Percentiles rank a stretch among this genome's conserved stretches.
Conservation (phyloP, 1,140 invertebrate genomes). For the Zaprionus lachaisei region DNA sequence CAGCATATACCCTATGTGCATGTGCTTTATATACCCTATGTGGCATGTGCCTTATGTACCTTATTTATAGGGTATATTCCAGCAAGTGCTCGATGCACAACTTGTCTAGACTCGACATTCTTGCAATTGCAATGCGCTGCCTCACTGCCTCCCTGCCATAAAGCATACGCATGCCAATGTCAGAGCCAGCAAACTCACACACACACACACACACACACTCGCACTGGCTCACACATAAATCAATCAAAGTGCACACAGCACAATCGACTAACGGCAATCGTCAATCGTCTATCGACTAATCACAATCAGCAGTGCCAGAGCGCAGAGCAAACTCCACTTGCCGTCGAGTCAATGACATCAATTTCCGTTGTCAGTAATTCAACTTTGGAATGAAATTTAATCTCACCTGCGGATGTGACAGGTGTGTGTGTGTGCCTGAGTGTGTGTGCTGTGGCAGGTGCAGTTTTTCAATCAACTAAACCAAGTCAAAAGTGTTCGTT, state of each 20-base stretch:
- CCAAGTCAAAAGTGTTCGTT: conserved; percentile 38
- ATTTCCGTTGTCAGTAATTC: conserved; percentile 80
- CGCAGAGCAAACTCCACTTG: not conserved
- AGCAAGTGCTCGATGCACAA: not conserved
- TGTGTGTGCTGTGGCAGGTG: conserved; percentile 16
- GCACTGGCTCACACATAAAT: conserved; percentile 36
- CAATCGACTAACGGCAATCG: conserved; percentile 44
- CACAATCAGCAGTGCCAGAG: conserved; percentile 42
- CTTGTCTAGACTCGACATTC: not conserved
- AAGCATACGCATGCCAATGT: conserved; percentile 10
- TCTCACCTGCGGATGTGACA: conserved; percentile 42
- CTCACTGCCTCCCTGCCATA: conserved; percentile 18
- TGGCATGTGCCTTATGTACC: no score
- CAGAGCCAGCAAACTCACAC: not conserved
- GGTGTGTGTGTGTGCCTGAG: not conserved
- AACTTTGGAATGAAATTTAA: conserved; percentile 70
- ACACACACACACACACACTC: not conserved
- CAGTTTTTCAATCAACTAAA: conserved; percentile 55
- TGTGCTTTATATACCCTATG: no score
- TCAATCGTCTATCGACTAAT: conserved; percentile 40
- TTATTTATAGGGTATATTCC: no score
- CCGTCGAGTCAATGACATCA: conserved; percentile 70
- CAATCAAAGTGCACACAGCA: conserved; percentile 44
- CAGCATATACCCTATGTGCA: not conserved
- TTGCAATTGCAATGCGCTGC: not conserved